Evolutionary conservation across 2,113 vertebrate genomes (phyloP).

Genomic region (Chiloscyllium plagiosum): DNA sequence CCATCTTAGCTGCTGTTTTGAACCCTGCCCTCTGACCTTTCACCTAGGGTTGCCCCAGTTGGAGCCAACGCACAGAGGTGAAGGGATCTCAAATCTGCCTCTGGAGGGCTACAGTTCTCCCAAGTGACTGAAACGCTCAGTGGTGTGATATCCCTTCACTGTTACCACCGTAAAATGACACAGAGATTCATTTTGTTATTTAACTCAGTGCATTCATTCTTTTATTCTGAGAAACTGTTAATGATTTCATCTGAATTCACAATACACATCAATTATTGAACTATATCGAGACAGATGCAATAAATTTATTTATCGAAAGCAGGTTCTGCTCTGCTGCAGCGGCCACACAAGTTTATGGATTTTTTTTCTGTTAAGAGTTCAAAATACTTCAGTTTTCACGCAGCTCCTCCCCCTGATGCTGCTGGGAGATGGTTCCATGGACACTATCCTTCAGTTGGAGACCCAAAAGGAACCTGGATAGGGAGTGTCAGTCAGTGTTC

Average conservation of each 20-base stretch:
- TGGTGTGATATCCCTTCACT: background rate
- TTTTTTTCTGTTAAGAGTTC: background rate
- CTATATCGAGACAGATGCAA: background rate
- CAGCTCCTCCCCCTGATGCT: background rate
- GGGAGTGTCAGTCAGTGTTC: background rate
- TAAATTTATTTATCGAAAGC: background rate
- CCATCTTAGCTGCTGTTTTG: background rate
- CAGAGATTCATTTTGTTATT: conserved; percentile 1
- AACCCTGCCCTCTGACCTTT: background rate
- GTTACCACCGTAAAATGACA: background rate
- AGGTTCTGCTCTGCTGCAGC: too few relatives aligned
- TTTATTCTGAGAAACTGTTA: conserved; percentile 29
- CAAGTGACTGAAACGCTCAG: background rate
- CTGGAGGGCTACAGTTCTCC: background rate
- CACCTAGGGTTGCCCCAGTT: background rate
- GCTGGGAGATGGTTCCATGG: background rate
- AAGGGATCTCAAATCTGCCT: too few relatives aligned
- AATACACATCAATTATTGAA: conserved; percentile 9
- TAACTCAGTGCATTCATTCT: conserved; percentile 30
- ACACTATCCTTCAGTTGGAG: background rate
- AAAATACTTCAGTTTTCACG: background rate
- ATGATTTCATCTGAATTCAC: conserved; percentile 8
- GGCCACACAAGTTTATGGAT: background rate
- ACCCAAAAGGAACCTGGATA: too few relatives aligned
- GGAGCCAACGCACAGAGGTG: too few relatives aligned